Conservation (phyloP, 2,797 vertebrate genomes). For the Melanotaenia parkinsoni region DNA sequence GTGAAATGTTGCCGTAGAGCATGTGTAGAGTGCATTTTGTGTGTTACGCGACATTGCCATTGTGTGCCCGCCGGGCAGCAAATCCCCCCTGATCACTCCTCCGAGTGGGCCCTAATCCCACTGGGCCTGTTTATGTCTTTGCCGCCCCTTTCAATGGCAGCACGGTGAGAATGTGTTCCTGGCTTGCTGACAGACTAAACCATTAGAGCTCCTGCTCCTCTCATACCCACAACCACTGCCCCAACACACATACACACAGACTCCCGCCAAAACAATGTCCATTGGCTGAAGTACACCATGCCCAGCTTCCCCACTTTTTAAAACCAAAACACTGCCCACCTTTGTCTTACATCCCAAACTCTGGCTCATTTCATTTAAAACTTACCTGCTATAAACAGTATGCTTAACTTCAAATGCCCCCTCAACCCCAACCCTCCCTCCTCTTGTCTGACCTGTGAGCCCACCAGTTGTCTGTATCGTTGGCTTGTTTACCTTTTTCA, state of each 20-base stretch:
- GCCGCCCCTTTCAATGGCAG: conserved; percentile 65
- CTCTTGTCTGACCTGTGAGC: conserved; percentile 49
- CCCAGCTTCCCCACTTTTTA: conserved; percentile 49
- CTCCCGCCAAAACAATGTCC: conserved; percentile 63
- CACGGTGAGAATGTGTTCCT: conserved; percentile 76
- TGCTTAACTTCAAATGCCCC: conserved; percentile 22
- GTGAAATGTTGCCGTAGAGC: conserved; percentile 73
- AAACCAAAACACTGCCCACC: conserved; percentile 42
- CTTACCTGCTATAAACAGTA: conserved; percentile 20
- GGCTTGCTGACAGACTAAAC: conserved; percentile 72
- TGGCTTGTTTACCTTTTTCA: conserved; percentile 74
- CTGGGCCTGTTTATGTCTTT: conserved; percentile 81
- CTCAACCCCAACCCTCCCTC: background rate
- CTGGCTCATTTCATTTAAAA: conserved; percentile 32
- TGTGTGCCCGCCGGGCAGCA: conserved; percentile 76
- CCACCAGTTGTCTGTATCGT: conserved; percentile 55
- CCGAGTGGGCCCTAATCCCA: conserved; percentile 80
- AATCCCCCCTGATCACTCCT: conserved; percentile 84
- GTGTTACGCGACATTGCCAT: conserved; percentile 72
- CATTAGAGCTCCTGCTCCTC: conserved; percentile 50
- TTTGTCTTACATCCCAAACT: conserved; percentile 37
- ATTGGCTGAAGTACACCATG: conserved; percentile 21
- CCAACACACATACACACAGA: conserved; percentile 37
- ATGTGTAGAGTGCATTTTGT: conserved; percentile 68
- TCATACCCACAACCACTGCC: conserved; percentile 22